Base-by-base conservation (phyloP, 92 coral and sea anemone species). In the Palythoa heliodiscus region DNA sequence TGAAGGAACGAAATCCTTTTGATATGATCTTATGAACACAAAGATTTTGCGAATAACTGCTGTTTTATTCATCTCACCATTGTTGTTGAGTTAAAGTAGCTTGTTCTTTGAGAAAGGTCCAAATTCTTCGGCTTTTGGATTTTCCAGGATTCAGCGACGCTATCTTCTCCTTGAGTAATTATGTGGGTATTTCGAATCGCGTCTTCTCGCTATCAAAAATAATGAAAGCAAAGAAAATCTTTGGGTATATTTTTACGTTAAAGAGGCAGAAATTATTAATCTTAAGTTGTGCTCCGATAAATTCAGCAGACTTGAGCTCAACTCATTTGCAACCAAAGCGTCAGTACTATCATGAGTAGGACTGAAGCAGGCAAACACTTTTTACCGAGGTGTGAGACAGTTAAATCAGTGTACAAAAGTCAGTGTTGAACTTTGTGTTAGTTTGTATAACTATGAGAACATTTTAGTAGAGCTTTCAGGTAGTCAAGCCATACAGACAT, bases 1-100 rank as follows among this genome's bases (percentile, higher is more conserved):
- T 19, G 1, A 37, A 7, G 17, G 22, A 15, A 74, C 39, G 57
- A 74, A 74, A 10, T 74, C 22, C 39, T 7, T 47, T 23, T 73
- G 5, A 7, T 20, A 50, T 20, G 29, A 29, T 73, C 19, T 47
- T 4, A 58, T 58, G 50, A 72, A n/a, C 17, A 5, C 3, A 29
- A 6, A 11, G 81, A 76, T 3, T 9, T 23, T 53, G 66, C 8
- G 67, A 5, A 22, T 11, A 43, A 53, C 19, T 57, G 23, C 53
- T 15, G 24, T 35, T 87, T 25, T 13, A 15, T 10, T 11, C 12
- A 50, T 77, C 85, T 70, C 54, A 94, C 98, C 87, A 39, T 11
- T 64, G 98, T 94, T 81, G 91, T 94, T 43, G 92, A 90, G 61
- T 83, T 91, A 70, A 94, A 94, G 84, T 94, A 94, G 86, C 93